phyloP scores from a whole-genome alignment of 1,140 invertebrate genomes.

The Drosophila sechellia region DNA sequence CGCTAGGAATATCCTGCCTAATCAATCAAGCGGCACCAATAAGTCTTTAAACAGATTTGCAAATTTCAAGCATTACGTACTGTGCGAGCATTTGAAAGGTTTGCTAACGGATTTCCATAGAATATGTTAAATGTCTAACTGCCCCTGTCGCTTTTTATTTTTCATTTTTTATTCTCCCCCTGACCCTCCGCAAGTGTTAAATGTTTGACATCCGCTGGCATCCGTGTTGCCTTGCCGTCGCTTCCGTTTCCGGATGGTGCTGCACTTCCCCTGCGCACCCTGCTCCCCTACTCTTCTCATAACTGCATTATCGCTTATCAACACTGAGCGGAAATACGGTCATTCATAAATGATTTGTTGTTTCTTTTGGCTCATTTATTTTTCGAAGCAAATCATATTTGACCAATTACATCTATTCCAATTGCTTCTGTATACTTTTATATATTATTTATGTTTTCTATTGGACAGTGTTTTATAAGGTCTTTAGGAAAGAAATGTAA shows the following conservation, averaged over 20 bases:
- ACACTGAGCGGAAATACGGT: conserved; percentile 18
- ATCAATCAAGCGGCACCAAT: conserved; percentile 37
- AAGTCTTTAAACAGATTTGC: conserved; percentile 33
- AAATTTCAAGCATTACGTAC: conserved; percentile 7
- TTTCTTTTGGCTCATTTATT: background rate
- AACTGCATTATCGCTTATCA: conserved; percentile 21
- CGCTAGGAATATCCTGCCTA: background rate
- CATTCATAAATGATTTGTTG: background rate
- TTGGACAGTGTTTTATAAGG: no score
- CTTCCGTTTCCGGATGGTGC: conserved; percentile 63
- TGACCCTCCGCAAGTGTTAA: conserved; percentile 47
- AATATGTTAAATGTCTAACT: conserved; percentile 20
- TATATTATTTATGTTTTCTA: background rate
- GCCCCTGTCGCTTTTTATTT: background rate
- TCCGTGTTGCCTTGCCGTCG: conserved; percentile 38
- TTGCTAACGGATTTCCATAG: conserved; percentile 34
- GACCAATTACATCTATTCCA: background rate
- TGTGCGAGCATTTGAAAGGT: conserved; percentile 3
- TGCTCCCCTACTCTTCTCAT: background rate
- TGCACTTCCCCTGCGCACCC: conserved; percentile 18
- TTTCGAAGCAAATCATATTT: background rate
- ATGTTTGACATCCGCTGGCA: conserved; percentile 60
- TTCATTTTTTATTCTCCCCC: conserved; percentile 3
- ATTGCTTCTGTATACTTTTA: background rate
- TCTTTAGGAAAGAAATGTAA: no score